Base-by-base conservation (phyloP, 2,113 vertebrate genomes). In the Solea solea region DNA sequence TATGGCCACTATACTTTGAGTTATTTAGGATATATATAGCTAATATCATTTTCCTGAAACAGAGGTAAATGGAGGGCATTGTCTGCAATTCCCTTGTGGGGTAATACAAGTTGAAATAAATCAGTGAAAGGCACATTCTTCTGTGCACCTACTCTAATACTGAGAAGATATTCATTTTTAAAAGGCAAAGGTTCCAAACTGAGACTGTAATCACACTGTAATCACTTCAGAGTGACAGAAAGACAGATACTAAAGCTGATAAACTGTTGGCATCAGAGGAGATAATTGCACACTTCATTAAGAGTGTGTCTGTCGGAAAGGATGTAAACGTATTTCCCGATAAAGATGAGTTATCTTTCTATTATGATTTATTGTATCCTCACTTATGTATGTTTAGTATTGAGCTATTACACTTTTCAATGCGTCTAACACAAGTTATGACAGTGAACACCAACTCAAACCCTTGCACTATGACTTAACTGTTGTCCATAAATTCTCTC, bases 31-130 rank as follows among this genome's bases (percentile, higher is more conserved):
- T 71, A 59, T 21, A 72, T 69, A 65, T 49, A 14, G 14, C 53
- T 67, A 1, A 53, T 10, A 62, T 61, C 49, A 45, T 63, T 70
- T 52, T 52, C 63, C 57, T 34, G 54, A 42, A 77, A 64, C 54
- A 63, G 62, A 73, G 69, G 66, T 65, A 68, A 65, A 76, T 78
- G 65, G 39, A 78, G 87, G 87, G 84, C 83, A 78, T 53, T 52
- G 59, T 71, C 76, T 76, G 64, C 74, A 69, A 65, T 84, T 86
- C 70, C 74, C 63, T 53, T 1, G 13, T 52, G 16, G 74, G 55
- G 49, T 63, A 74, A 67, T 72, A 59, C 74, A 73, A 67, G 52
- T 60, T 79, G 39, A 64, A 79, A 68, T 86, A 75, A 86, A 86
- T 80, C 73, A 86, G 61, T 6, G 25, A 66, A 25, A 62, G 70